Conservation (phyloP, 2,888 invertebrate species). For the Aethes cnicana region DNA sequence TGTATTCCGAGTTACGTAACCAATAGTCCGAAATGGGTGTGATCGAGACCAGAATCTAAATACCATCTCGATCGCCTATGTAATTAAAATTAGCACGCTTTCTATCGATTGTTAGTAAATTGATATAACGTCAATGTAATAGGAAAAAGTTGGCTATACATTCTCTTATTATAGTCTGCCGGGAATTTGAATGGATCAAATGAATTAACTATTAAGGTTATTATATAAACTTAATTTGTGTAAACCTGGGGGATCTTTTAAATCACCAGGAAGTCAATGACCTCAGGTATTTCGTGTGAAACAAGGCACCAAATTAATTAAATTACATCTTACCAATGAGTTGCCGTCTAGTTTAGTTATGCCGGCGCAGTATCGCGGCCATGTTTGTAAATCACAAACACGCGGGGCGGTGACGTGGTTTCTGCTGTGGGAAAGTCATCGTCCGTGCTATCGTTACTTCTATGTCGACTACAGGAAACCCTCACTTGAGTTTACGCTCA, state of each 20-base stretch:
- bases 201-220: background rate
- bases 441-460: constrained; percentile 39
- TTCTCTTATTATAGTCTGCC: constrained; percentile 14
- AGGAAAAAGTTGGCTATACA: constrained; percentile 20
- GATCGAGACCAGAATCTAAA: constrained; percentile 26
- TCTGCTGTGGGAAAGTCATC: constrained; percentile 34
- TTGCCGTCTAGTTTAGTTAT: constrained; percentile 43
- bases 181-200: background rate
- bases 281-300: constrained; percentile 35
- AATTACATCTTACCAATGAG: constrained; percentile 36
- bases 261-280: too few species aligned
- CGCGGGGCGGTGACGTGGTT: constrained; percentile 36
- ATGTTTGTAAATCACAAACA: constrained; percentile 46
- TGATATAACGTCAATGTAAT: constrained; percentile 28
- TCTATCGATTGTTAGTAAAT: constrained; percentile 29
- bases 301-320: too few species aligned
- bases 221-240: too few species aligned
- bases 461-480: constrained; percentile 31
- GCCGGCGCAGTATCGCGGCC: constrained; percentile 36
- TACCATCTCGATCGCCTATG: constrained; percentile 29
- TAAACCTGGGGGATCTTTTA: too few species aligned
- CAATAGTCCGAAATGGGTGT: constrained; percentile 14
- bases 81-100: constrained; percentile 30
- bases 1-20: constrained; percentile 19
- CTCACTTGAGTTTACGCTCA: constrained; percentile 5